Percentiles rank a stretch among this genome's conserved stretches.
Evolutionary conservation across 2,888 invertebrate species (phyloP).

Genomic region (Zele albiditarsus): DNA sequence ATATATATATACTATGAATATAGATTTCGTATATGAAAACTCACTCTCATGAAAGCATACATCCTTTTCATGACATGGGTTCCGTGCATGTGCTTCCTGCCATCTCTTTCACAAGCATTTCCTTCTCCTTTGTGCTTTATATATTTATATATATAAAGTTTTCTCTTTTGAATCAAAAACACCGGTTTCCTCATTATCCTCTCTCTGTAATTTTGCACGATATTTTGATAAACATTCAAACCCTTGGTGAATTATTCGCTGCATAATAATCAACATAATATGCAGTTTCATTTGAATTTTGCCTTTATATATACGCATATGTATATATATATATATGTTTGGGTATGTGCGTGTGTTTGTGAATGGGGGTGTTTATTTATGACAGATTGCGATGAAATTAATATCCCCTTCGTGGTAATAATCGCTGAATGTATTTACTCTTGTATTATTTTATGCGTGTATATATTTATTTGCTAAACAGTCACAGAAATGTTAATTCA

Average conservation of each 20-base stretch:
- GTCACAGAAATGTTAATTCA: not conserved
- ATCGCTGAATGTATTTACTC: not conserved
- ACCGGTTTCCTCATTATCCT: not conserved
- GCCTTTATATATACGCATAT: not conserved
- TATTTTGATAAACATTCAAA: slow-evolving; percentile 20
- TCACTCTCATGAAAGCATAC: not conserved
- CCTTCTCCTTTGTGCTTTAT: not conserved
- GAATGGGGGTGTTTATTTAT: not conserved
- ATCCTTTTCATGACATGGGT: slow-evolving; percentile 11
- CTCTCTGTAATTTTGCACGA: not conserved
- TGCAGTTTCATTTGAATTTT: not conserved
- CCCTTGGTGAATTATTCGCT: slow-evolving; percentile 1
- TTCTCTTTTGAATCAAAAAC: not conserved
- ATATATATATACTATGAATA: not conserved
- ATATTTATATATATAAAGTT: not conserved
- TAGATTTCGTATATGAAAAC: slow-evolving; percentile 9
- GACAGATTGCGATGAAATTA: not conserved
- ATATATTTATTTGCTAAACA: not conserved
- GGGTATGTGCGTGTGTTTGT: not conserved
- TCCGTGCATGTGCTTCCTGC: slow-evolving; percentile 19
- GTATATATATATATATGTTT: not conserved
- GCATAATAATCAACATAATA: slow-evolving; percentile 14
- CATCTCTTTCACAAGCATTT: not conserved
- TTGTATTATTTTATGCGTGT: not conserved
- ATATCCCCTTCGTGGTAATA: not conserved